Percentiles rank a stretch among this genome's conserved stretches.
phyloP scores from a whole-genome alignment of 2,888 invertebrate genomes.

The Erpobdella octoculata region DNA sequence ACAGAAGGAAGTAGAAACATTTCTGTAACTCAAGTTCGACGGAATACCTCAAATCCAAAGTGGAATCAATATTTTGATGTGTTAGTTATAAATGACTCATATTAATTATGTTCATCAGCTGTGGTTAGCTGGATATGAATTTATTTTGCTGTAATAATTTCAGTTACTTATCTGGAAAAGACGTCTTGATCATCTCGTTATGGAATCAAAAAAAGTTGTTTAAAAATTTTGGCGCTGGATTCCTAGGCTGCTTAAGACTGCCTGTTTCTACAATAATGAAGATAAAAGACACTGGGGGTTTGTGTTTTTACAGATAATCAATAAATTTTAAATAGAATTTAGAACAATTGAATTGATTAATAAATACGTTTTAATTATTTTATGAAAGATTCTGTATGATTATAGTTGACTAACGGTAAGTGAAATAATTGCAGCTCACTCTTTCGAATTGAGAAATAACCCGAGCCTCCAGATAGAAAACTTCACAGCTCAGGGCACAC shows the following conservation, averaged over 20 bases:
- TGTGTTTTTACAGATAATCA: background rate
- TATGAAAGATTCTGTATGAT: background rate
- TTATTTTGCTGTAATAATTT: background rate
- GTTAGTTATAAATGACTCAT: background rate
- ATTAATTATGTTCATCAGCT: too few species aligned
- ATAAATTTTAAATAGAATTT: background rate
- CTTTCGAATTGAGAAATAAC: slow-evolving; percentile 10
- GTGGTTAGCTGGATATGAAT: background rate
- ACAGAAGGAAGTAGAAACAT: background rate
- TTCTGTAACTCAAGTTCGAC: slow-evolving; percentile 9
- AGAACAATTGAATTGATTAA: background rate
- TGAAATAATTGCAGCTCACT: slow-evolving; percentile 5
- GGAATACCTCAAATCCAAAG: slow-evolving; percentile 21
- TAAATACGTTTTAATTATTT: background rate
- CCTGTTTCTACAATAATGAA: background rate
- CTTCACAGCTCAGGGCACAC: background rate
- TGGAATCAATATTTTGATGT: slow-evolving; percentile 27
- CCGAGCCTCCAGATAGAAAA: background rate
- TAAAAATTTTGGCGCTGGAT: background rate
- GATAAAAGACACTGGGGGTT: slow-evolving; percentile 20
- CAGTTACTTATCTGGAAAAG: background rate
- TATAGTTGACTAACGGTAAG: background rate
- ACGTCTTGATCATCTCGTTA: background rate
- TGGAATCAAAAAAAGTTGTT: background rate
- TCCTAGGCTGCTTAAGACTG: slow-evolving; percentile 18